Conservation (phyloP, 2,113 vertebrate genomes). For the Prionailurus viverrinus region DNA sequence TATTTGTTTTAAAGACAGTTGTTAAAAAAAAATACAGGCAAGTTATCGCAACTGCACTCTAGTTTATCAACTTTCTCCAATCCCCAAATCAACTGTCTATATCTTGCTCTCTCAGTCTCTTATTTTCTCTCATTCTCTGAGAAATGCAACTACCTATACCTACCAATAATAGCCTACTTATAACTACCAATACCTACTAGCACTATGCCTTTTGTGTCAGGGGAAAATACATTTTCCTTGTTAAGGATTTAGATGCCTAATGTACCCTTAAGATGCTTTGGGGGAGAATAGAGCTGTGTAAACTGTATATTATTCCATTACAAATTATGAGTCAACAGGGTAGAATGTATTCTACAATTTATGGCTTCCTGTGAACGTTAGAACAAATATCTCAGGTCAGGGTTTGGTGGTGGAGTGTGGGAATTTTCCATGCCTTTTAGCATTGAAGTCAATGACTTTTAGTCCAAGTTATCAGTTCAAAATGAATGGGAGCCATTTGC, state of each 20-base stretch:
- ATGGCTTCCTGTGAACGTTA: constrained; percentile 81
- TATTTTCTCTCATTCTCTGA: background rate
- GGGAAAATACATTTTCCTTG: constrained; percentile 32
- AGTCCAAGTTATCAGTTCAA: constrained; percentile 67
- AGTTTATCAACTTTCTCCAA: constrained; percentile 18
- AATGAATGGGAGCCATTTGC: constrained; percentile 61
- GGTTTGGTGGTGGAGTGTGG: constrained; percentile 76
- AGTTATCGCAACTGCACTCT: background rate
- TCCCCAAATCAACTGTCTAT: background rate
- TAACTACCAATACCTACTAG: background rate
- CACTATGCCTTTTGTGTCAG: background rate
- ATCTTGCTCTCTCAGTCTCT: background rate
- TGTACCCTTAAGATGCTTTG: constrained; percentile 45
- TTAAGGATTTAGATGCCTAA: constrained; percentile 55
- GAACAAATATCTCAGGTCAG: constrained; percentile 76
- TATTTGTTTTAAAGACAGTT: background rate
- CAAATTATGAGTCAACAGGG: constrained; percentile 77
- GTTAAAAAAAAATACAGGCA: background rate
- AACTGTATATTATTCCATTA: constrained; percentile 72
- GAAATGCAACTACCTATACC: background rate
- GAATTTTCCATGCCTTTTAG: constrained; percentile 74
- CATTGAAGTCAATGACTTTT: constrained; percentile 52
- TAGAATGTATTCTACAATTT: constrained; percentile 82
- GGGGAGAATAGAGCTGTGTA: constrained; percentile 44
- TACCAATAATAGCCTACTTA: background rate